phyloP scores from a whole-genome alignment of 2,888 invertebrate genomes.

The Drosophila aldrichi region DNA sequence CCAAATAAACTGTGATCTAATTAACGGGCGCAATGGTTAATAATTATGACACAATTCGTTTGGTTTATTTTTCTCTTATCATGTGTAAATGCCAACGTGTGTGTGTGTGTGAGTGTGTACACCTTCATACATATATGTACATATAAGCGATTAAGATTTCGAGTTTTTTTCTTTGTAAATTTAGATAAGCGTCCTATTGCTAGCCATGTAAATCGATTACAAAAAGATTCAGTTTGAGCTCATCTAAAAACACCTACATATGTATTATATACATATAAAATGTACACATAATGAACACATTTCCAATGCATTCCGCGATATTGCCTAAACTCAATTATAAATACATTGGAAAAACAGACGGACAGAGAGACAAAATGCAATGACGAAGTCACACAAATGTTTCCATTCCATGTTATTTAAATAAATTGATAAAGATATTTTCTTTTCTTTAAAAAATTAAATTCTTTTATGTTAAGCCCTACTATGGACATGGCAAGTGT shows the following conservation, averaged over 20 bases:
- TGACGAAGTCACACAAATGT: no score
- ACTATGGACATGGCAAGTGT: no score
- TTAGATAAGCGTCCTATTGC: background rate
- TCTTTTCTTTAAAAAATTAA: no score
- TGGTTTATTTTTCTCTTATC: background rate
- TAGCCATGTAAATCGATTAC: background rate
- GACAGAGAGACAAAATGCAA: no score
- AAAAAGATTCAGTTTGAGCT: background rate
- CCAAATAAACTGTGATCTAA: background rate
- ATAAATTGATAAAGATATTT: no score
- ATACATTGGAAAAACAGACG: no score
- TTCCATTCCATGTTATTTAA: no score
- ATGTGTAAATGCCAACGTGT: background rate
- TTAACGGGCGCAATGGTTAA: background rate
- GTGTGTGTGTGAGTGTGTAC: no score
- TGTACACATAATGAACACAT: no score
- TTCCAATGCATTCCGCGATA: no score
- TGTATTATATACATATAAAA: background rate
- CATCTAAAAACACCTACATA: background rate
- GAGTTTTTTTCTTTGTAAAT: background rate
- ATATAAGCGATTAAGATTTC: background rate
- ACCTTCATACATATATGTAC: background rate
- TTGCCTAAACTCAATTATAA: no score
- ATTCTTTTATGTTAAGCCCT: no score
- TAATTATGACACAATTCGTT: slow-evolving; percentile 1